A percentile compares a stretch with the other conserved stretches of the same genome.
These are phyloP conservation scores for Drosophila baimaii DNA, from an alignment of 1,140 invertebrate genomes.

Conservation along the genomic window DNA sequence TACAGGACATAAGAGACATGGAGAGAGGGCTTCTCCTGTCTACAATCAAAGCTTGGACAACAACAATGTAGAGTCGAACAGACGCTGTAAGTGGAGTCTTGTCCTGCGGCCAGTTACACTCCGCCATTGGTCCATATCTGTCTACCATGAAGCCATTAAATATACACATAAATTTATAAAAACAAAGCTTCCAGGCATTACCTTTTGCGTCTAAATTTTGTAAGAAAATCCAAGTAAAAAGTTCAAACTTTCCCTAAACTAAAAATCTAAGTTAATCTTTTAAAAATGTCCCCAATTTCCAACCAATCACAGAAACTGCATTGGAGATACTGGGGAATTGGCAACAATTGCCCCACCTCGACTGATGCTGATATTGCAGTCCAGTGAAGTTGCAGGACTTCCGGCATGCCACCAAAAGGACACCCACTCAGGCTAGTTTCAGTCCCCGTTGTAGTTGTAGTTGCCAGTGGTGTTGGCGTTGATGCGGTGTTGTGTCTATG, in stretches of 20 bases:
- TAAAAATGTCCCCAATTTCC: not conserved
- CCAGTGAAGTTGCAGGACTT: conserved; percentile 1
- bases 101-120: conserved; percentile 36
- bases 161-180: conserved; percentile 36
- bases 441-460: conserved; percentile 47
- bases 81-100: conserved; percentile 15
- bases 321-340: not conserved
- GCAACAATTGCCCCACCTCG: not conserved
- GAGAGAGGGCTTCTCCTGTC: not conserved
- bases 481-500: conserved; percentile 33
- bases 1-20: not conserved
- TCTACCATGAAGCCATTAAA: conserved; percentile 48
- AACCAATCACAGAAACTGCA: not conserved
- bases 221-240: too few species aligned
- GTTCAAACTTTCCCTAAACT: not conserved
- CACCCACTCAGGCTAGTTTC: not conserved
- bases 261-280: not conserved
- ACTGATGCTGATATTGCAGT: conserved; percentile 2
- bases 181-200: too few species aligned
- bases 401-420: conserved; percentile 10
- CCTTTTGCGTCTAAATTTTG: not conserved
- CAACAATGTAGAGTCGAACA: conserved; percentile 16
- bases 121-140: too few species aligned
- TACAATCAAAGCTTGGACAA: conserved; percentile 49
- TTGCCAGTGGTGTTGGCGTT: conserved; percentile 10